Percentiles rank a stretch among this genome's conserved stretches.
phyloP scores from a whole-genome alignment of 2,888 invertebrate species.

The Tanypteryx hageni region DNA sequence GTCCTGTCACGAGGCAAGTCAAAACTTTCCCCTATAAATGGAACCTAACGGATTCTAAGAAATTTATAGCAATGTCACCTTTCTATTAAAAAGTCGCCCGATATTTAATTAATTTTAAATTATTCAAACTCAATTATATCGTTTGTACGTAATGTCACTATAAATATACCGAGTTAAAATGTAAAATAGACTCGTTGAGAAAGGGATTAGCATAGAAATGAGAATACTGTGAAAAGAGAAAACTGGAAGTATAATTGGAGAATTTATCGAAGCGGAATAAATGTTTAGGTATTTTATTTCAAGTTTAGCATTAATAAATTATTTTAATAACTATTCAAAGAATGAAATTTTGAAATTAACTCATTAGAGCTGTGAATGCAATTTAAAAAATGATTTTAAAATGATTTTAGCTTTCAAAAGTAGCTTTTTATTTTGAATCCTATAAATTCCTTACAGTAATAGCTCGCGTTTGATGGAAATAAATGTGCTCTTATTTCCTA shows the following conservation, averaged over 20 bases:
- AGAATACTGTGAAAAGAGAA: background rate
- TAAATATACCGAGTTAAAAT: background rate
- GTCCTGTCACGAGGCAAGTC: background rate
- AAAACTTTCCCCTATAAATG: background rate
- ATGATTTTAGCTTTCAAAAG: too few relatives aligned
- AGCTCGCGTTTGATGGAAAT: too few relatives aligned
- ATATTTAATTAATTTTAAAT: background rate
- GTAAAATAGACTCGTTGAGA: background rate
- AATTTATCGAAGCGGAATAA: background rate
- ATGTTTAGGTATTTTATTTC: too few relatives aligned
- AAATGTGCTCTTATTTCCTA: too few relatives aligned
- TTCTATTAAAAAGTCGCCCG: background rate
- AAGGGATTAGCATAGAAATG: background rate
- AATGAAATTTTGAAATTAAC: too few relatives aligned
- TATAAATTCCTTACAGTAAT: too few relatives aligned
- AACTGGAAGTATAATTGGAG: background rate
- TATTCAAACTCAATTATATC: background rate
- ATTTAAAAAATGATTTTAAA: too few relatives aligned
- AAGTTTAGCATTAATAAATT: too few relatives aligned
- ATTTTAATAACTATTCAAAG: too few relatives aligned
- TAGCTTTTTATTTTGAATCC: too few relatives aligned
- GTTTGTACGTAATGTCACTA: background rate
- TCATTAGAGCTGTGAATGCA: too few relatives aligned
- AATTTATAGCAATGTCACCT: background rate
- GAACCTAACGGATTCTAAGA: background rate